These are phyloP conservation scores for Harpalus rubripes DNA, from an alignment of 2,888 invertebrate genomes.

Conservation along the genomic window DNA sequence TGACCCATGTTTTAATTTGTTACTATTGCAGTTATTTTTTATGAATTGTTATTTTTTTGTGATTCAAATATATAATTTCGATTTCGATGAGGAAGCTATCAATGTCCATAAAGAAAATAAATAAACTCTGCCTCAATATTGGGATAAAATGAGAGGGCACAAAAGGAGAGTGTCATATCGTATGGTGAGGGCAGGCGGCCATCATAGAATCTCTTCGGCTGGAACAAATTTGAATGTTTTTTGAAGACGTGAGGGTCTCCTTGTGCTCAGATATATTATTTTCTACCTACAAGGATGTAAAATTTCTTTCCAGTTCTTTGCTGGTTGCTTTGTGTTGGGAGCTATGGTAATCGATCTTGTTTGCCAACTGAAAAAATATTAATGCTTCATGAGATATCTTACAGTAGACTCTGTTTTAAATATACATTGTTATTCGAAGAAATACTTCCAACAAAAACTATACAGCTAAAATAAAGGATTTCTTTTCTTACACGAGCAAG, in stretches of 20 bases:
- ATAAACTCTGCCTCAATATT: no score
- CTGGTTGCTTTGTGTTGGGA: constrained; percentile 38
- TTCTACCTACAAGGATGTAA: constrained; percentile 45
- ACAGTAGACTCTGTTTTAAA: constrained; percentile 12
- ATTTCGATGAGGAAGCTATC: no score
- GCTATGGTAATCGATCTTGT: constrained; percentile 48
- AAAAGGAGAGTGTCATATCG: background rate
- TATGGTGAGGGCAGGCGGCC: constrained; percentile 70
- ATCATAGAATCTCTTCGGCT: constrained; percentile 73
- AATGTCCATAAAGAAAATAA: no score
- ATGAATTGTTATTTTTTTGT: no score
- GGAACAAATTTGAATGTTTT: constrained; percentile 75
- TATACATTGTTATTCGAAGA: constrained; percentile 19
- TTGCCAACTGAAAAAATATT: constrained; percentile 39
- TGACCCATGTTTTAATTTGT: no score
- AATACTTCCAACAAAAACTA: background rate
- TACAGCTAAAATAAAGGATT: background rate
- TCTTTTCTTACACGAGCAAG: background rate
- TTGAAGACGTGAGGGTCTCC: constrained; percentile 69
- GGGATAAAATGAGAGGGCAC: background rate
- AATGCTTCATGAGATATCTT: constrained; percentile 30
- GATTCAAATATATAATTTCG: no score
- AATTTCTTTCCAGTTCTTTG: constrained; percentile 47
- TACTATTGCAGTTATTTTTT: no score
- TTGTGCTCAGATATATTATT: constrained; percentile 45